Percentiles rank a stretch among this genome's conserved stretches.
These are phyloP conservation scores for Drosophila paulistorum DNA, from an alignment of 1,140 invertebrate genomes.

Conservation along the genomic window DNA sequence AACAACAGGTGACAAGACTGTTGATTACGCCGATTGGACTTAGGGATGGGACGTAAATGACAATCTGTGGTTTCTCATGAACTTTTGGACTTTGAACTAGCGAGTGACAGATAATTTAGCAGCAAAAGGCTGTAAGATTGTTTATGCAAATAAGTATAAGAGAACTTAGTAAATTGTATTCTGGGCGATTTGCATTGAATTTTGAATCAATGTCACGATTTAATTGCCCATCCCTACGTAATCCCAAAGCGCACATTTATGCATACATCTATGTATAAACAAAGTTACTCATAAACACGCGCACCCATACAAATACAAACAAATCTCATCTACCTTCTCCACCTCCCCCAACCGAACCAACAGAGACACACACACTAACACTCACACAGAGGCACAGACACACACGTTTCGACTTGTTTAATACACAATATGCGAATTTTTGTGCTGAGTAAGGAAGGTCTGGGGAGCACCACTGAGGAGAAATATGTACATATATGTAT, in stretches of 20 bases:
- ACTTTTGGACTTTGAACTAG: not conserved
- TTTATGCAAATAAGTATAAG: too few species aligned
- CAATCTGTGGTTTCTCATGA: conserved; percentile 4
- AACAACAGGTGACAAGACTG: conserved; percentile 74
- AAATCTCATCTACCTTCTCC: conserved; percentile 13
- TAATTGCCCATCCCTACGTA: conserved; percentile 10
- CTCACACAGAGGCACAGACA: too few species aligned
- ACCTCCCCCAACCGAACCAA: not conserved
- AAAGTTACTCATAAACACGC: conserved; percentile 45
- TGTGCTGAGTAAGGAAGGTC: conserved; percentile 79
- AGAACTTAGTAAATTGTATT: not conserved
- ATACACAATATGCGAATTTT: conserved; percentile 74
- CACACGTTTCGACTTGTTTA: conserved; percentile 17
- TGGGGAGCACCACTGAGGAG: conserved; percentile 68
- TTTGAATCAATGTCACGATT: conserved; percentile 5
- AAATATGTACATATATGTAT: too few species aligned
- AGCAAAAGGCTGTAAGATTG: not conserved
- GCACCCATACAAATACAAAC: conserved; percentile 54
- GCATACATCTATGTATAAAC: conserved; percentile 30
- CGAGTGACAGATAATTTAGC: not conserved
- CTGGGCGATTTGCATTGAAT: not conserved
- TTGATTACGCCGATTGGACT: conserved; percentile 61
- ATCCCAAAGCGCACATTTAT: conserved; percentile 12
- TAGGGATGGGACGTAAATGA: conserved; percentile 9
- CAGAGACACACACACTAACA: not conserved